These are phyloP conservation scores for Sus cebifrons DNA, from an alignment of 2,797 vertebrate genomes.

Conservation along the genomic window DNA sequence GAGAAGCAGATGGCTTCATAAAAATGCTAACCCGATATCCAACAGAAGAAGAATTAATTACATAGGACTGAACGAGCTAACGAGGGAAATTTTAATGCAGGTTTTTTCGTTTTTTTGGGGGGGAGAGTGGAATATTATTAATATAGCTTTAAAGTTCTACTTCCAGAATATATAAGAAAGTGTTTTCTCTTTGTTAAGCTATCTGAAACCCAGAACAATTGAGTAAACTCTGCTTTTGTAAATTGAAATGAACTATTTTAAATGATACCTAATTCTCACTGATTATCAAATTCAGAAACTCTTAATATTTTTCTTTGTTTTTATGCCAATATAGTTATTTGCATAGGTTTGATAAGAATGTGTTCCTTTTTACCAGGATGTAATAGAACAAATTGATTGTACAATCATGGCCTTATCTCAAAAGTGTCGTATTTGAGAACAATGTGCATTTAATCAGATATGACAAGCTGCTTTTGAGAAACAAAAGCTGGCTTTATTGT, in stretches of 20 bases:
- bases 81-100: not conserved
- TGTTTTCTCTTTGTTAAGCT: not conserved
- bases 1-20: not conserved
- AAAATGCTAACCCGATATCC: not conserved
- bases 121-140: not conserved
- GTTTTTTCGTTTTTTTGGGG: not conserved
- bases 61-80: not conserved
- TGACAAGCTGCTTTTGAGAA: slow-evolving; percentile 54
- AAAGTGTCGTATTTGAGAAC: slow-evolving; percentile 32
- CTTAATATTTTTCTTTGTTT: not conserved
- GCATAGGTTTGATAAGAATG: not conserved
- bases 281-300: slow-evolving; percentile 1
- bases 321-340: slow-evolving; percentile 9
- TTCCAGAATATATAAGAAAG: not conserved
- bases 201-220: not conserved
- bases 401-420: not conserved
- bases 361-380: not conserved
- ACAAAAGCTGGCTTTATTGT: slow-evolving; percentile 24
- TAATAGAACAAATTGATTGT: slow-evolving; percentile 34
- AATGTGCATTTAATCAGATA: slow-evolving; percentile 25
- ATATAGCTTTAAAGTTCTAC: not conserved
- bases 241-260: slow-evolving; percentile 29
- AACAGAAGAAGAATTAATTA: slow-evolving; percentile 49
- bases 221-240: not conserved
- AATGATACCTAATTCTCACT: not conserved